Conservation (phyloP, 2,113 vertebrate genomes). For the Phrynosoma platyrhinos region DNA sequence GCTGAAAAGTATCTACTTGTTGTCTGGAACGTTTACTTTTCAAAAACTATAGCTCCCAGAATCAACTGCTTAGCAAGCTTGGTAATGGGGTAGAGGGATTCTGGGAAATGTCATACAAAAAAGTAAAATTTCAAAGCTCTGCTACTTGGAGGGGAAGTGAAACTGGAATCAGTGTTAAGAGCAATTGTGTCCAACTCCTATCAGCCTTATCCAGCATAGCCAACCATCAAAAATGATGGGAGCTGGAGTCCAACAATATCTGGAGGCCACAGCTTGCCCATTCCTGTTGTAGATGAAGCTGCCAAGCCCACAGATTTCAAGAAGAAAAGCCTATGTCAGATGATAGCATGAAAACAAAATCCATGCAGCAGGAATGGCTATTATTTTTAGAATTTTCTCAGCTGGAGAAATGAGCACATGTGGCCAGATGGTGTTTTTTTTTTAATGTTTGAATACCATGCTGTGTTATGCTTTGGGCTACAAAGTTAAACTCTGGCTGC, state of each 20-base stretch:
- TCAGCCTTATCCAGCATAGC: background rate
- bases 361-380: background rate
- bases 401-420: background rate
- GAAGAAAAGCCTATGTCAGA: background rate
- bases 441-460: background rate
- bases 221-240: background rate
- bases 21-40: too few relatives aligned
- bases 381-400: conserved; percentile 15
- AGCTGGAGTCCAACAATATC: background rate
- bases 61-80: background rate
- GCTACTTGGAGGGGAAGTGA: background rate
- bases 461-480: conserved; percentile 20
- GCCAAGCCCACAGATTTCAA: background rate
- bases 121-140: background rate
- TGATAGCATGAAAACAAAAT: background rate
- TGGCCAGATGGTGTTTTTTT: background rate
- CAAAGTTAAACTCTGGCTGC: conserved; percentile 17
- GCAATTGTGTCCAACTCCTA: background rate
- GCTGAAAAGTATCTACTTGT: background rate
- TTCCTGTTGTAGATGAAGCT: background rate
- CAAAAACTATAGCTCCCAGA: too few relatives aligned
- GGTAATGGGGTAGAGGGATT: background rate
- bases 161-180: background rate
- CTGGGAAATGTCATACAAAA: background rate
- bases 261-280: background rate